Conservation (phyloP, 37 sponge, comb jelly and placozoan genomes). For the Oscarella lobularis region DNA sequence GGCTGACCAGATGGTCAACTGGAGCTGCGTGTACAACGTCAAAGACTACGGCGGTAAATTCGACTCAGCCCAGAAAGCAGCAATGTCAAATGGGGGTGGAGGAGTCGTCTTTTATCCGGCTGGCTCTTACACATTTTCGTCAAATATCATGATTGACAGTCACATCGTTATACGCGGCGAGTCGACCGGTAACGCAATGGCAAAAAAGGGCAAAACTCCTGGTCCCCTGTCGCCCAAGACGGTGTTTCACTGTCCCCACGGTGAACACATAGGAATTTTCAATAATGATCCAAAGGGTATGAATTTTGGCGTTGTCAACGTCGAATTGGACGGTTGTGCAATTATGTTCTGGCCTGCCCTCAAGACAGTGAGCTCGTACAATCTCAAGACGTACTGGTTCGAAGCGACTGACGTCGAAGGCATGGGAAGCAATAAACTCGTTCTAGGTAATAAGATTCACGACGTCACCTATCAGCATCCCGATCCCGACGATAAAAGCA, state of each 20-base stretch:
- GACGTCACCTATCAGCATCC: slow-evolving; percentile 9
- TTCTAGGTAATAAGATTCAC: slow-evolving; percentile 5
- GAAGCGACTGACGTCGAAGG: not conserved
- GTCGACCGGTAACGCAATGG: not conserved
- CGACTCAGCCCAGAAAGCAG: slow-evolving; percentile 8
- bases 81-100: not conserved
- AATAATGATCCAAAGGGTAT: slow-evolving; percentile 4
- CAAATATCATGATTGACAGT: not conserved
- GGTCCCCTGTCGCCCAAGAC: slow-evolving; percentile 9
- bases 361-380: not conserved
- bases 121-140: not conserved
- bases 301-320: slow-evolving; percentile 3
- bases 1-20: slow-evolving; percentile 6
- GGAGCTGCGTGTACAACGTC: slow-evolving; percentile 11
- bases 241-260: not conserved
- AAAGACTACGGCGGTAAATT: slow-evolving; percentile 1
- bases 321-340: slow-evolving; percentile 5
- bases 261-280: slow-evolving; percentile 4
- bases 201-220: not conserved
- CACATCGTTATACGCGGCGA: slow-evolving; percentile 2
- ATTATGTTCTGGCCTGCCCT: slow-evolving; percentile 11
- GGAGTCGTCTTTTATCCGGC: slow-evolving; percentile 3
- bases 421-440: slow-evolving; percentile 8
- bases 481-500: not conserved
- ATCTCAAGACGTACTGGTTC: slow-evolving; percentile 8